Conservation (phyloP, 1,140 invertebrate genomes). For the Lutraria rhynchaena region DNA sequence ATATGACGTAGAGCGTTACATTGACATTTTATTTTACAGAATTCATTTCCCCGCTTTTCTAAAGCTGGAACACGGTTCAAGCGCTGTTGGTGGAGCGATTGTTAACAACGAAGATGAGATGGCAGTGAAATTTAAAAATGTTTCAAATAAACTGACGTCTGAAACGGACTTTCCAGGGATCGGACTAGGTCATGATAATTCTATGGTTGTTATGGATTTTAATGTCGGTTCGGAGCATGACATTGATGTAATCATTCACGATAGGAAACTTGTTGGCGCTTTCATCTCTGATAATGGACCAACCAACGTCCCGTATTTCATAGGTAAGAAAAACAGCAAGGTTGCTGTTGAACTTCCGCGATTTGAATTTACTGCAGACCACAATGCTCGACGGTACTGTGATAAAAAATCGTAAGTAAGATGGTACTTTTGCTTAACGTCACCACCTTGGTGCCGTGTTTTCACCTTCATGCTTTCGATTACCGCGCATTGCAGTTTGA, state of each 20-base stretch:
- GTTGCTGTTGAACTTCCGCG: too few species aligned
- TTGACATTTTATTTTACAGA: too few species aligned
- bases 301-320: constrained; percentile 58
- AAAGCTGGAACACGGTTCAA: constrained; percentile 71
- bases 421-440: too few species aligned
- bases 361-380: too few species aligned
- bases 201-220: constrained; percentile 65
- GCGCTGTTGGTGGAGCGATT: constrained; percentile 67
- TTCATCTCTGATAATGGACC: constrained; percentile 72
- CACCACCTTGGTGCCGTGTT: too few species aligned
- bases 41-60: constrained; percentile 60
- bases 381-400: too few species aligned
- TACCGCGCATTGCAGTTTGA: too few species aligned
- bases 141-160: constrained; percentile 38
- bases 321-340: constrained; percentile 26
- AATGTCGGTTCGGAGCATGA: constrained; percentile 69
- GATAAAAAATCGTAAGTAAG: too few species aligned
- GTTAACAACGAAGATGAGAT: constrained; percentile 60
- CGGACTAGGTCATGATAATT: constrained; percentile 65
- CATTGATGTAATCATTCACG: constrained; percentile 66
- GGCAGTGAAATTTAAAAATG: constrained; percentile 25
- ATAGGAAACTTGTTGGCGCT: constrained; percentile 66
- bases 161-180: constrained; percentile 65
- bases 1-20: too few species aligned
- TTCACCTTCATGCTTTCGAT: too few species aligned